Evolutionary conservation across 2,797 vertebrate genomes (phyloP), one percentile per base, ranked within the genome.

Genomic region (Chromis chromis): DNA sequence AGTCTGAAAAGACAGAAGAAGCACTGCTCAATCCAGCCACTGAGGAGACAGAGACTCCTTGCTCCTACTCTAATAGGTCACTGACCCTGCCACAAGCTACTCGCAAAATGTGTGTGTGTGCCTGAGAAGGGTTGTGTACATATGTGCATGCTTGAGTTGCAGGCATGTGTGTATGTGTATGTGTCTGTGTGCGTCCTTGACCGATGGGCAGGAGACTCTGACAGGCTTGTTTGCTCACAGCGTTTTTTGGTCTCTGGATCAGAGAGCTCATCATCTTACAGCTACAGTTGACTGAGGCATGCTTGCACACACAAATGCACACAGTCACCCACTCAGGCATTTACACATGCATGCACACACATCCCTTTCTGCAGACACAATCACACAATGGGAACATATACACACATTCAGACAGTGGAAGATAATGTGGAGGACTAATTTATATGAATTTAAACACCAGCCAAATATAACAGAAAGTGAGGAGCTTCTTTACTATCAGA

Each of bases 171-270:
- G 31, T 25, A 25, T 25, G 2, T 25, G 25, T 57, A 22, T 61
- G 40, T 57, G 54, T 55, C 31, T 79, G 24, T 78, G 78, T 84
- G 76, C 85, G 86, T 78, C 90, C 89, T 91, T 93, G 91, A 88
- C 89, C 87, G 24, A 82, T 86, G 89, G 91, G 87, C 90, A 92
- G 89, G 86, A 90, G 88, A 89, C 86, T 91, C 77, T 92, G 89
- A 89, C 88, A 88, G 79, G 71, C 81, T 84, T 85, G 79, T 88
- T 90, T 73, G 86, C 91, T 88, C 11, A 36, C 54, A 85, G 91
- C 76, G 3, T 80, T 89, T 70, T 82, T 84, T 70, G 70, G 77
- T 88, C 84, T 88, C 70, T 92, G 84, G 86, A 91, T 90, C 82
- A 84, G 84, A 86, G 81, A 78, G 72, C 86, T 89, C 82, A 81